Base-by-base conservation (phyloP, 2,113 vertebrate species). In the Rhineura floridana region DNA sequence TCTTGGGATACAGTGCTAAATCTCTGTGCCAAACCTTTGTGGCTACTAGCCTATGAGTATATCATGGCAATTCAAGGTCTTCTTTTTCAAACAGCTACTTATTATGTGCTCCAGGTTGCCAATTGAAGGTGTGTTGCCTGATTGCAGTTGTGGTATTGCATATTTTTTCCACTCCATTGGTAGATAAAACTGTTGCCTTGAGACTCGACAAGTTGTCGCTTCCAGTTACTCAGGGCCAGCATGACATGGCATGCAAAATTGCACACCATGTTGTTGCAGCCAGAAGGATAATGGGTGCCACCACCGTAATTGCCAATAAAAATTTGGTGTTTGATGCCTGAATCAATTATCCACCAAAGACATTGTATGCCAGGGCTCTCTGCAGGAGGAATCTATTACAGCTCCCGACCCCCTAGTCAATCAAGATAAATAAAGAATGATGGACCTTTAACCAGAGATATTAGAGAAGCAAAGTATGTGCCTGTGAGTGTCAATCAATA, bases 261-360 rank as follows among this genome's bases (percentile, higher is more conserved):
- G 84, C 86, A 90, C 55, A 88, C 76, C 81, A 72, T 90, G 69
- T 90, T 92, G 59, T 63, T 91, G 77, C 23, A 84, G 63, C 42
- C 86, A 94, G 85, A 92, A 88, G 93, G 90, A 95, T 95, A 95
- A 94, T 91, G 75, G 69, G 48, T 88, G 79, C 85, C 90, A 93
- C 87, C 89, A 91, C 65, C 82, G 76, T 93, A 95, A 95, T 89
- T 93, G 93, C 90, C 91, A 85, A 93, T 95, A 93, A 94, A 95
- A 96, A 95, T 87, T 84, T 2, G 0, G 19, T 83, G 36, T 91
- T 91, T 93, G 89, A 92, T 91, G 93, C 82, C 91, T 86, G 92
- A 96, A 95, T 95, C 92, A 95, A 92, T 96, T 96, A 93, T 36
- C 42, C 67, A 73, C 21, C 87, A 92, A 93, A 95, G 59, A 79